Percentiles rank a stretch among this genome's conserved stretches.
Conservation (phyloP, 2,888 invertebrate genomes). For the Morinoia aosen region DNA sequence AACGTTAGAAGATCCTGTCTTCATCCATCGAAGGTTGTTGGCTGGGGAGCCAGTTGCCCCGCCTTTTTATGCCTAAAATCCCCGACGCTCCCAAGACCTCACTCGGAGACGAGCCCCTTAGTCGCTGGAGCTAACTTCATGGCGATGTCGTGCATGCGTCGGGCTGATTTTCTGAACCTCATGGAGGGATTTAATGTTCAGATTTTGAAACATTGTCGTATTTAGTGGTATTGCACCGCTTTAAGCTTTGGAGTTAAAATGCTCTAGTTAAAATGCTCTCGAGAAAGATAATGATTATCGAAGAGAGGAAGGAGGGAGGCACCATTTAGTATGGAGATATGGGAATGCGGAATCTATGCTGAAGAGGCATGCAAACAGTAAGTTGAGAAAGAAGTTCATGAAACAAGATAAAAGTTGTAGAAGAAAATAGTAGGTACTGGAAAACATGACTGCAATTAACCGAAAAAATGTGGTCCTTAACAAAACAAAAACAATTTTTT, state of each 20-base stretch:
- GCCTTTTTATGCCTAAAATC: conserved; percentile 27
- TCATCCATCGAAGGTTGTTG: conserved; percentile 27
- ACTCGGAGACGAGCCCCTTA: neutral
- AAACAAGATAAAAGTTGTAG: too few relatives aligned
- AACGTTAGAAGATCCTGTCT: conserved; percentile 48
- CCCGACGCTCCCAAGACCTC: neutral
- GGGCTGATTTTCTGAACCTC: neutral
- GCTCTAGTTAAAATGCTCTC: too few relatives aligned
- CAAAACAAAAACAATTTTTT: too few relatives aligned
- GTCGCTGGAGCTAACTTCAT: neutral
- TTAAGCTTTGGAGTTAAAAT: neutral
- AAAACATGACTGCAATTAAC: too few relatives aligned
- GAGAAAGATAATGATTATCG: too few relatives aligned
- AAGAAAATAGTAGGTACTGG: too few relatives aligned
- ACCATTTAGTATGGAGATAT: too few relatives aligned
- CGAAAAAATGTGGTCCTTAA: too few relatives aligned
- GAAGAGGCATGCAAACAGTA: too few relatives aligned
- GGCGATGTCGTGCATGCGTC: neutral
- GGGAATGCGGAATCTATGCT: too few relatives aligned
- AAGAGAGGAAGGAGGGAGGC: too few relatives aligned
- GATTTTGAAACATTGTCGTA: neutral
- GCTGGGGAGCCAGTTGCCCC: neutral
- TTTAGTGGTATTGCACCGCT: neutral
- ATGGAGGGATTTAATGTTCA: neutral
- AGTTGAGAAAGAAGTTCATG: too few relatives aligned